Base-by-base conservation (phyloP, 2,888 invertebrate species). In the Nysson spinosus region DNA sequence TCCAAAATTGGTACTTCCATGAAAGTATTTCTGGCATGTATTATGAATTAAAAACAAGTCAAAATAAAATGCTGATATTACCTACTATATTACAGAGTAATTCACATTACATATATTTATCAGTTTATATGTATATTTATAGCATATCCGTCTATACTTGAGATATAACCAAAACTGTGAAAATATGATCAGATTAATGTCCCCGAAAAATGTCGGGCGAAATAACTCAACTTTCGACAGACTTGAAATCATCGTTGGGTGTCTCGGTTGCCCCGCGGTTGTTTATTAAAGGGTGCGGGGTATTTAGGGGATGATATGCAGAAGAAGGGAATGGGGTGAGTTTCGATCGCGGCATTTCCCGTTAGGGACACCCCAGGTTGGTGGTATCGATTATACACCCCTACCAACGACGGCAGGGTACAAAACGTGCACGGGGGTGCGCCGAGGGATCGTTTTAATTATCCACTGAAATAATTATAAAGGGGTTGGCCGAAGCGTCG, bases 341-440 rank as follows among this genome's bases (percentile, higher is more conserved):
- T 63, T 51, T 44, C 67, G 66, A 66, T 61, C 74, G 72, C 60
- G 76, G 76, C 72, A 75, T 80, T 81, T 78, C 77, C 79, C 72
- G 78, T 79, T 79, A 79, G 73, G 65, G 65, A 78, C 79, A 75
- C 77, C 81, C 82, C 80, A 75, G 74, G 72, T 78, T 77, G 78
- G 76, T 75, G 71, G 72, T 84, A 84, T 83, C 83, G 83, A 84
- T 84, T 84, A 84, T 84, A 81, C 81, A 83, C 80, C 75, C 78
- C 71, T 42, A 46, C 40, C 24, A 47, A 20, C 46, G 54, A 60
- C 39, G 49, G 9, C 26, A 37, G 50, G 49, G 51, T 52, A 61
- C 55, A 49, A 72, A 64, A 62, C 63, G 63, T 49, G 40, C 58
- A 55, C 30, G n/a, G 69, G 68, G 72, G 69, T 56, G 75, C 72